Conservation (phyloP, 2,888 invertebrate species). For the Quadroppia sp. region DNA sequence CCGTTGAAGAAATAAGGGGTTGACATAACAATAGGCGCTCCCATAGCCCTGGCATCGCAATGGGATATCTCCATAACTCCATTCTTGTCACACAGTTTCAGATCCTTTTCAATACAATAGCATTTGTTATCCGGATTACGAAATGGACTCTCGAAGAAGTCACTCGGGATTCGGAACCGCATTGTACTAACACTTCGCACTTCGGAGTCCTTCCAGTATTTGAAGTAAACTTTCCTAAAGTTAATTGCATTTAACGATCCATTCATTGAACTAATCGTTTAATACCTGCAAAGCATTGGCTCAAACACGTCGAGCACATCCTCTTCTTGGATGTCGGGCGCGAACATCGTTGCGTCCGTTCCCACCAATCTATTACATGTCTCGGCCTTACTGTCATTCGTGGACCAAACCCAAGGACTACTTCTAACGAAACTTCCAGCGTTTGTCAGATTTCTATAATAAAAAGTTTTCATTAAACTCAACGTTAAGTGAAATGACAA, state of each 20-base stretch:
- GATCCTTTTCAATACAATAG: conserved; percentile 11
- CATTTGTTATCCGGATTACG: neutral
- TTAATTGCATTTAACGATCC: neutral
- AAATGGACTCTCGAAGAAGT: neutral
- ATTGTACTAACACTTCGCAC: too few relatives aligned
- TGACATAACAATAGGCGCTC: conserved; percentile 9
- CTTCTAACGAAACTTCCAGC: too few relatives aligned
- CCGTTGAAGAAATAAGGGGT: neutral
- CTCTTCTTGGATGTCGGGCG: neutral
- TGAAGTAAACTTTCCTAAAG: conserved; percentile 1
- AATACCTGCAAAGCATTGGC: conserved; percentile 37
- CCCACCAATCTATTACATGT: conserved; percentile 35
- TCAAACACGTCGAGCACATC: conserved; percentile 25
- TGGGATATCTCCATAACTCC: neutral
- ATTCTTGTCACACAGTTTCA: neutral
- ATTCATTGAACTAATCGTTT: neutral
- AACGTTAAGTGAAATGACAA: too few relatives aligned
- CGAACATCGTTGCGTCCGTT: conserved; percentile 38
- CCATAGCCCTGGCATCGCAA: neutral
- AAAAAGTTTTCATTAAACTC: too few relatives aligned
- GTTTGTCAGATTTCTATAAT: neutral
- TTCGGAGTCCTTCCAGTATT: neutral
- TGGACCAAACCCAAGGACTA: neutral
- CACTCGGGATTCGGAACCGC: neutral
- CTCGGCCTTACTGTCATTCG: neutral